Evolutionary conservation across 37 sponge, comb jelly and placozoan genomes (phyloP), one percentile per base, ranked within the genome.

Genomic region (Dysidea cf. avara): DNA sequence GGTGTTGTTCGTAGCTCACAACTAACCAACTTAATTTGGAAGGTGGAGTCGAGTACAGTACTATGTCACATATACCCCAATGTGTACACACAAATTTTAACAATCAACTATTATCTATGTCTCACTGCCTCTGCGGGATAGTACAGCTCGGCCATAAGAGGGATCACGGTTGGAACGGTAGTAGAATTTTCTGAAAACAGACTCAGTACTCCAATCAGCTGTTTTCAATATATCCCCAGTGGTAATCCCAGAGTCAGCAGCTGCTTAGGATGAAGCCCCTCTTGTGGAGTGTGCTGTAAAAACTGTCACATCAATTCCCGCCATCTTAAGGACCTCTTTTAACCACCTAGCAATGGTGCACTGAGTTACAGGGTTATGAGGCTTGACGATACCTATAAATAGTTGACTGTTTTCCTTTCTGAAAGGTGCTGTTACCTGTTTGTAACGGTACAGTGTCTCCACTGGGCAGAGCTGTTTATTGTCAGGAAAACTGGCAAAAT

Each of bases 141-240:
- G n/a, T n/a, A n/a, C n/a, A n/a, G n/a, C n/a, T n/a, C n/a, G n/a
- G n/a, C n/a, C n/a, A n/a, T n/a, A n/a, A n/a, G n/a, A n/a, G n/a
- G n/a, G n/a, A n/a, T n/a, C n/a, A n/a, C n/a, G n/a, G n/a, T 33
- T 16, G 17, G 79, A 49, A 60, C 62, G 59, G 35, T 78, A 68
- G 31, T 78, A 78, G 40, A 78, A 78, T 38, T 58, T 69, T 34
- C 70, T 71, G 51, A 80, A 80, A 1, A 80, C 64, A 34, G 72
- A 43, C 36, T 70, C 64, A 63, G 56, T 22, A 31, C 72, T 62
- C 71, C 81, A 80, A 56, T 69, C 81, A 26, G 71, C 81, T 35
- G 71, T 61, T n/a, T 78, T 78, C 29, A 78, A 61, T 5, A 68
- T 78, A 37, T 65, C 78, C 39, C 24, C 39, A 58, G 69, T 77